A percentile compares a stretch with the other conserved stretches of the same genome.
phyloP scores from a whole-genome alignment of 2,113 vertebrate genomes.

The Alethe diademata region DNA sequence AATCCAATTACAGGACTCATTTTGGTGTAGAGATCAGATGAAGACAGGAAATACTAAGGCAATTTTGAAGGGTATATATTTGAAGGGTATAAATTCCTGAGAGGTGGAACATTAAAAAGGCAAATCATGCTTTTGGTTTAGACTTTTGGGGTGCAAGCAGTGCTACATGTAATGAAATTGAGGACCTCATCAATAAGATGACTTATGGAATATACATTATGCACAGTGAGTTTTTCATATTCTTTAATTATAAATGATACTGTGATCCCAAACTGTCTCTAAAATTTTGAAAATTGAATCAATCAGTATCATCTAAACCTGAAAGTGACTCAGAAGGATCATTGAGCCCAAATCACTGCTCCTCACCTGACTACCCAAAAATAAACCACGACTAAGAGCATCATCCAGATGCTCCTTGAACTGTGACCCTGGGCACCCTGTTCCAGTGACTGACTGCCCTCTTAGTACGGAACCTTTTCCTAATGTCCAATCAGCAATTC shows the following conservation, averaged over 20 bases:
- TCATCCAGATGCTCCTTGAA: accelerated
- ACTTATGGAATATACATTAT: neutral
- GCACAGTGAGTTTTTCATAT: neutral
- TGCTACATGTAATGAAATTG: neutral
- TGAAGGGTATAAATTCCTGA: neutral
- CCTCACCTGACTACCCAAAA: neutral
- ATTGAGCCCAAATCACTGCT: neutral
- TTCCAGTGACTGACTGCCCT: neutral
- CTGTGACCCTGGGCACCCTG: neutral
- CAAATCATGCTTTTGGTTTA: neutral
- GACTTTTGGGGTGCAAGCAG: neutral
- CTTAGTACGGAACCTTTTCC: neutral
- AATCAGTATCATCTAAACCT: neutral
- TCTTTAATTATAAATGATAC: neutral
- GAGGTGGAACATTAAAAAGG: neutral
- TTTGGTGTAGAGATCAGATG: neutral
- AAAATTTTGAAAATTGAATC: neutral
- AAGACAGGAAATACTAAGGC: neutral
- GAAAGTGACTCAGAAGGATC: neutral
- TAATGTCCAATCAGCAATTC: neutral
- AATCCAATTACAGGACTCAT: neutral
- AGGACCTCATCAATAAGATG: neutral
- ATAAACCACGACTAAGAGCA: neutral
- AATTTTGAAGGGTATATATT: neutral
- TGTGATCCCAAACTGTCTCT: neutral